Evolutionary conservation across 2,888 invertebrate species (phyloP).

Genomic region (Mesochorus sp.): DNA sequence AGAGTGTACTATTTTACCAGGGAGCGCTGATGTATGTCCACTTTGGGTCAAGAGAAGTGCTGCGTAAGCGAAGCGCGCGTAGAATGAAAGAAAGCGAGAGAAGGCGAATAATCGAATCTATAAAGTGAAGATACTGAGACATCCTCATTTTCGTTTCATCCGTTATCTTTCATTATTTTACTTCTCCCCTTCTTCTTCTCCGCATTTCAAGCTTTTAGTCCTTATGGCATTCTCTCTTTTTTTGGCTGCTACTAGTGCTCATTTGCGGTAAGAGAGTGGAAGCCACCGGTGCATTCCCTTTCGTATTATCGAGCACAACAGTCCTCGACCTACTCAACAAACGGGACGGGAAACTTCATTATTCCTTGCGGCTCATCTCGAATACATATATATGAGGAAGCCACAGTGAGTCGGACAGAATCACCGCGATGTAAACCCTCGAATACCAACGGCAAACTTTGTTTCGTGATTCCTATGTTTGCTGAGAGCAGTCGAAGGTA

Average conservation of each 20-base stretch:
- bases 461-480: background rate
- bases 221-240: background rate
- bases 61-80: conserved; percentile 61
- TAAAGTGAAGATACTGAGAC: conserved; percentile 54
- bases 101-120: conserved; percentile 70
- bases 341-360: conserved; percentile 17
- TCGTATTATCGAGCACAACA: background rate
- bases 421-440: background rate
- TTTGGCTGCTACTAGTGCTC: background rate
- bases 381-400: background rate
- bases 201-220: background rate
- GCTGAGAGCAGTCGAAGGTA: background rate
- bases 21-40: conserved; percentile 15
- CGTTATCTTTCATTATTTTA: conserved; percentile 13
- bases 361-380: background rate
- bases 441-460: conserved; percentile 9
- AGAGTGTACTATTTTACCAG: conserved; percentile 26
- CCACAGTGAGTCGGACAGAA: background rate
- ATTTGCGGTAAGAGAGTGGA: conserved; percentile 5
- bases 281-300: background rate
- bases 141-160: conserved; percentile 13
- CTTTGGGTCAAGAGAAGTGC: conserved; percentile 59
- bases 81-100: background rate
- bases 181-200: background rate
- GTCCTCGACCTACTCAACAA: conserved; percentile 11